These are phyloP conservation scores for Corapipo altera DNA, from an alignment of 2,113 vertebrate species.

Conservation along the genomic window DNA sequence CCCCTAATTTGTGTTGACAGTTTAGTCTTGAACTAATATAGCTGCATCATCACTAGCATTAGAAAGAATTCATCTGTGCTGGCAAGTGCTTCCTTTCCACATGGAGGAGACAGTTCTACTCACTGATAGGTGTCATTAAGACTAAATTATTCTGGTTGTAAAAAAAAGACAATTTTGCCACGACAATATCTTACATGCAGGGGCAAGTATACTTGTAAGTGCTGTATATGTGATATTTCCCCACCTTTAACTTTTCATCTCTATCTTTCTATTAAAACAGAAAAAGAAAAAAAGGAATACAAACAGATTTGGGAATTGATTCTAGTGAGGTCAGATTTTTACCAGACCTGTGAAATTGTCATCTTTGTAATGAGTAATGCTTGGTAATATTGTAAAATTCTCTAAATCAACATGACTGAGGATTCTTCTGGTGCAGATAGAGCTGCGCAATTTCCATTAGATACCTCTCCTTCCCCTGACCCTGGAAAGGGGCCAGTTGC, in stretches of 20 bases:
- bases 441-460: neutral
- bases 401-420: neutral
- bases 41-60: neutral
- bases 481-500: neutral
- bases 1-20: neutral
- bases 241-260: neutral
- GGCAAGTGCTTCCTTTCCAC: neutral
- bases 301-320: neutral
- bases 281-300: neutral
- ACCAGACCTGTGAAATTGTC: neutral
- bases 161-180: neutral
- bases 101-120: neutral
- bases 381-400: neutral
- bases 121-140: neutral
- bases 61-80: neutral
- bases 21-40: constrained; percentile 2
- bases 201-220: neutral
- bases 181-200: neutral
- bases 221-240: neutral
- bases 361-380: neutral
- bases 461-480: neutral
- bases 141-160: neutral
- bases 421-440: neutral
- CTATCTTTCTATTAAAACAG: neutral
- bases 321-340: neutral